Evolutionary conservation across 1,140 invertebrate species (phyloP).

Genomic region (Eriosoma lanigerum): DNA sequence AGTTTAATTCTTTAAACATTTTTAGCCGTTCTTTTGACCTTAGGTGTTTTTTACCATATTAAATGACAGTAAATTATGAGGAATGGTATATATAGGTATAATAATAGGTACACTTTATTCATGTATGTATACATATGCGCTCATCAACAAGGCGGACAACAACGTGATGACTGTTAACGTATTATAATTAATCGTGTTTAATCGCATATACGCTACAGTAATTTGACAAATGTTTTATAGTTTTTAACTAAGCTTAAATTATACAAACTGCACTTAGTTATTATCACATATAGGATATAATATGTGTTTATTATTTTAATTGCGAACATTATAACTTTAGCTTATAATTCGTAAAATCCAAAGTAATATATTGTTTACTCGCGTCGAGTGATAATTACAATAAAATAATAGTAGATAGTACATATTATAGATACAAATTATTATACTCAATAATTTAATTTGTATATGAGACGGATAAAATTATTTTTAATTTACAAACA

Average conservation of each 20-base stretch:
- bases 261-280: background rate
- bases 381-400: too few relatives aligned
- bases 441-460: too few relatives aligned
- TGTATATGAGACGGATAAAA: background rate
- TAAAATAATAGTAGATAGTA: background rate
- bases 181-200: conserved; percentile 23
- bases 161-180: background rate
- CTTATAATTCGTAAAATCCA: too few relatives aligned
- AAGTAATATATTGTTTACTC: background rate
- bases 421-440: background rate
- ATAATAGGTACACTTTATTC: too few relatives aligned
- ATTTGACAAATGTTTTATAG: conserved; percentile 23
- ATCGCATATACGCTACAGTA: background rate
- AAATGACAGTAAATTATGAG: conserved; percentile 8
- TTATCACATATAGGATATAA: too few relatives aligned
- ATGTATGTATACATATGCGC: background rate
- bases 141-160: background rate
- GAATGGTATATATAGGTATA: conserved; percentile 12
- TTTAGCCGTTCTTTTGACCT: background rate
- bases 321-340: too few relatives aligned
- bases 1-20: background rate
- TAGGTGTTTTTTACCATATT: background rate
- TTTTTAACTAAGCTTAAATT: background rate
- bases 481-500: background rate
- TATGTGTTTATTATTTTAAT: too few relatives aligned